Percentiles rank a stretch among this genome's conserved stretches.
Evolutionary conservation across 1,140 invertebrate genomes (phyloP).

Genomic region (Frieseomelitta varia): DNA sequence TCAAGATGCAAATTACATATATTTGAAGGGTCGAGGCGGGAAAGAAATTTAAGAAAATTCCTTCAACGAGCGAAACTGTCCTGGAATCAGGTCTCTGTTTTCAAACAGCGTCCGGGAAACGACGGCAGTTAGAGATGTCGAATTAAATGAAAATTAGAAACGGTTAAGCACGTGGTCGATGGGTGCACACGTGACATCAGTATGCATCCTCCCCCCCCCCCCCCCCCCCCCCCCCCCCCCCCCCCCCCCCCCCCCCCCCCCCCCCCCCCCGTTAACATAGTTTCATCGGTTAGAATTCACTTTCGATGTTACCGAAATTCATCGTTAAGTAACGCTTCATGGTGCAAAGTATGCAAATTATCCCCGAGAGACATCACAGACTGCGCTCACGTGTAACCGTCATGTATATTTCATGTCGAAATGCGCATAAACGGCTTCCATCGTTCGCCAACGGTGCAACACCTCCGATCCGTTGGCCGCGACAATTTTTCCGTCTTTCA

Average conservation of each 20-base stretch:
- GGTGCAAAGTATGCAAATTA: conserved; percentile 36
- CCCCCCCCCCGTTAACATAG: no score
- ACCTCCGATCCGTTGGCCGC: background rate
- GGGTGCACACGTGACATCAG: background rate
- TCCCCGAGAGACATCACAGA: conserved; percentile 24
- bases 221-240: no score
- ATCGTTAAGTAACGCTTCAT: conserved; percentile 42
- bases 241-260: no score
- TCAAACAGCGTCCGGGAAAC: no score
- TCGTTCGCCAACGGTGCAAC: background rate
- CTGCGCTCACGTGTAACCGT: background rate
- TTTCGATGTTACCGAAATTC: conserved; percentile 23
- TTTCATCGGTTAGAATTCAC: conserved; percentile 4
- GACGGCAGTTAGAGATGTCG: background rate
- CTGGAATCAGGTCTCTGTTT: background rate
- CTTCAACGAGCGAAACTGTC: background rate
- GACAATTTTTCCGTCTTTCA: background rate
- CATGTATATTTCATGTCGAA: conserved; percentile 24
- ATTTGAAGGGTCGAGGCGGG: no score
- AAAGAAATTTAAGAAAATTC: background rate
- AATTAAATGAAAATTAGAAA: conserved; percentile 3
- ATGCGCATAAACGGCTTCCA: background rate
- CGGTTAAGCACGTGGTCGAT: background rate
- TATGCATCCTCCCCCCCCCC: no score
- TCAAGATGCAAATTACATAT: no score